A percentile compares a stretch with the other conserved stretches of the same genome.
These are phyloP conservation scores for Chesias legatella DNA, from an alignment of 2,888 invertebrate genomes.

Conservation along the genomic window DNA sequence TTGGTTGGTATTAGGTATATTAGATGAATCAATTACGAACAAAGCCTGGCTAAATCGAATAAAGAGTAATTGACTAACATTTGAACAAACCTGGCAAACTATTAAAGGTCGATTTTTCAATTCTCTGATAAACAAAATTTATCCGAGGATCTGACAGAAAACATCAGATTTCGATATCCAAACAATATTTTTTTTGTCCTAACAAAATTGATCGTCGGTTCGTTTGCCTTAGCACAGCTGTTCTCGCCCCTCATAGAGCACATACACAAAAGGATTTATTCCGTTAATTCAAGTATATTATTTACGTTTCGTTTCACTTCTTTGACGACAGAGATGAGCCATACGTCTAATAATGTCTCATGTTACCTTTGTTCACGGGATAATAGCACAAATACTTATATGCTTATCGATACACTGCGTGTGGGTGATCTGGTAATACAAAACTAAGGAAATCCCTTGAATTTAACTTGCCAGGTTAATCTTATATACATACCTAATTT, in stretches of 20 bases:
- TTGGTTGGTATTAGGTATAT: too few species aligned
- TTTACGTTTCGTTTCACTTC: conserved; percentile 71
- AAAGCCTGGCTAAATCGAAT: too few species aligned
- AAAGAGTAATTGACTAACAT: too few species aligned
- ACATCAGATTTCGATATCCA: conserved; percentile 44
- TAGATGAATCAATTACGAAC: too few species aligned
- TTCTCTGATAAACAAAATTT: too few species aligned
- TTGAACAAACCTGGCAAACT: too few species aligned
- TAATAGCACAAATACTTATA: conserved; percentile 46
- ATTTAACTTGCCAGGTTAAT: too few species aligned
- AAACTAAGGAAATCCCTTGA: conserved; percentile 1
- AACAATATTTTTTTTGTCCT: conserved; percentile 33
- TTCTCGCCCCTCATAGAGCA: conserved; percentile 34
- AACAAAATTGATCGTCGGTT: too few species aligned
- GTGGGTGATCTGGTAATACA: conserved; percentile 6
- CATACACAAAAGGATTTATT: conserved; percentile 60
- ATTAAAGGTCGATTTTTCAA: too few species aligned
- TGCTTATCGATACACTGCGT: conserved; percentile 16
- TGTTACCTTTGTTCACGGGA: conserved; percentile 61
- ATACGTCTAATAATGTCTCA: conserved; percentile 70
- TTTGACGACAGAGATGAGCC: conserved; percentile 64
- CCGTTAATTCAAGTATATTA: conserved; percentile 71
- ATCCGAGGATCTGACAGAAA: too few species aligned
- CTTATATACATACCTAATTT: too few species aligned
- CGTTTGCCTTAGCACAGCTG: conserved; percentile 30